Percentiles rank a stretch among this genome's conserved stretches.
phyloP scores from a whole-genome alignment of 1,140 invertebrate genomes.

The Wasmannia auropunctata region DNA sequence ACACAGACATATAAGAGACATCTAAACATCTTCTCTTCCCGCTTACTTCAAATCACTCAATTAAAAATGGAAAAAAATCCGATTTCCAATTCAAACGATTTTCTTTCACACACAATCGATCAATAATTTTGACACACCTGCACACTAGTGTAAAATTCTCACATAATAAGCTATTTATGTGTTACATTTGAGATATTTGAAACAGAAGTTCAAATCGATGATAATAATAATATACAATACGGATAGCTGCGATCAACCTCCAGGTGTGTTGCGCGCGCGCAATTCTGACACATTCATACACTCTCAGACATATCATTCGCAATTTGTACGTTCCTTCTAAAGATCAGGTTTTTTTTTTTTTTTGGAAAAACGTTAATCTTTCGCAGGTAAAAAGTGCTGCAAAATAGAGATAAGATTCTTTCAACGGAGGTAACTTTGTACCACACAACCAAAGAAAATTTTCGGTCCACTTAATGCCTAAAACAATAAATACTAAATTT shows the following conservation, averaged over 20 bases:
- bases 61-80: conserved; percentile 67
- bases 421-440: not conserved
- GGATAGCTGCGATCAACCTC: conserved; percentile 78
- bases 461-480: not conserved
- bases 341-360: too few relatives aligned
- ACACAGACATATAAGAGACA: conserved; percentile 53
- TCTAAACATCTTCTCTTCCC: conserved; percentile 18
- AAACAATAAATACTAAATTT: conserved; percentile 1
- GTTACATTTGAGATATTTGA: conserved; percentile 72
- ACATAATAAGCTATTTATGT: conserved; percentile 73
- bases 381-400: not conserved
- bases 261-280: conserved; percentile 66
- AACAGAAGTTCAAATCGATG: conserved; percentile 68
- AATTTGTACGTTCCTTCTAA: not conserved
- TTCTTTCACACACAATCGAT: conserved; percentile 79
- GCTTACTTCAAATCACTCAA: conserved; percentile 56
- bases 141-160: conserved; percentile 79
- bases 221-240: conserved; percentile 68
- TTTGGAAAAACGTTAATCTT: not conserved
- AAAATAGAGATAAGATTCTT: conserved; percentile 19
- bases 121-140: conserved; percentile 77
- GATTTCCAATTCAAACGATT: conserved; percentile 68
- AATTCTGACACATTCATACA: conserved; percentile 56
- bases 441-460: conserved; percentile 14
- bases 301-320: conserved; percentile 2